Conservation (phyloP, 35 echinoderm and acorn worm species). For the Lytechinus variegatus region DNA sequence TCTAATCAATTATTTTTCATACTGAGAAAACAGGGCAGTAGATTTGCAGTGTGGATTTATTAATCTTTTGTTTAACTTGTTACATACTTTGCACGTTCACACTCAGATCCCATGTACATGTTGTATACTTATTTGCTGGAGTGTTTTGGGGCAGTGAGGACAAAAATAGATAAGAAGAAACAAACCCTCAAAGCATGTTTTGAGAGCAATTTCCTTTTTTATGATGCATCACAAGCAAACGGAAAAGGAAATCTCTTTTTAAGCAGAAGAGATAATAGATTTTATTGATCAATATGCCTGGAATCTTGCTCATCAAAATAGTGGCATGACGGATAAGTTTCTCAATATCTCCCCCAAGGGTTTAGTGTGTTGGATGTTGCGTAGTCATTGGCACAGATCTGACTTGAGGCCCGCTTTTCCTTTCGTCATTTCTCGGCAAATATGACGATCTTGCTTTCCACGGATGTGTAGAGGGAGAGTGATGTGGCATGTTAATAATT, state of each 20-base stretch:
- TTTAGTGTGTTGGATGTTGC: background rate
- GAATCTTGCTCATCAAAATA: background rate
- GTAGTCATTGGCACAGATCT: background rate
- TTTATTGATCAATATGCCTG: slow-evolving; percentile 5
- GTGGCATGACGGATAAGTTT: slow-evolving; percentile 10
- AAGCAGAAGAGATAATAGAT: background rate
- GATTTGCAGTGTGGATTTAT: too few relatives aligned
- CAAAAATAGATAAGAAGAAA: background rate
- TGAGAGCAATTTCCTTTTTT: background rate
- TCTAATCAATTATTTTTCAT: too few relatives aligned
- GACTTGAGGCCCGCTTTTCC: background rate
- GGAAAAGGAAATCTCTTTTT: background rate
- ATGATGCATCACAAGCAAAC: background rate
- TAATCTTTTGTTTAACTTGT: too few relatives aligned
- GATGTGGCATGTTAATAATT: background rate
- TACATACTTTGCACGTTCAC: too few relatives aligned
- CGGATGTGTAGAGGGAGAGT: background rate
- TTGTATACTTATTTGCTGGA: too few relatives aligned
- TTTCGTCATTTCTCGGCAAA: background rate
- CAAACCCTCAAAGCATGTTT: background rate
- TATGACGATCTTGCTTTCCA: background rate
- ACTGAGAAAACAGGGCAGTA: too few relatives aligned
- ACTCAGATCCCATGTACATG: too few relatives aligned
- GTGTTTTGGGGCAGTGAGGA: background rate
- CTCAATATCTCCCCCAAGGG: background rate